phyloP scores from a whole-genome alignment of 2,888 invertebrate species.

The Andrena praecox region DNA sequence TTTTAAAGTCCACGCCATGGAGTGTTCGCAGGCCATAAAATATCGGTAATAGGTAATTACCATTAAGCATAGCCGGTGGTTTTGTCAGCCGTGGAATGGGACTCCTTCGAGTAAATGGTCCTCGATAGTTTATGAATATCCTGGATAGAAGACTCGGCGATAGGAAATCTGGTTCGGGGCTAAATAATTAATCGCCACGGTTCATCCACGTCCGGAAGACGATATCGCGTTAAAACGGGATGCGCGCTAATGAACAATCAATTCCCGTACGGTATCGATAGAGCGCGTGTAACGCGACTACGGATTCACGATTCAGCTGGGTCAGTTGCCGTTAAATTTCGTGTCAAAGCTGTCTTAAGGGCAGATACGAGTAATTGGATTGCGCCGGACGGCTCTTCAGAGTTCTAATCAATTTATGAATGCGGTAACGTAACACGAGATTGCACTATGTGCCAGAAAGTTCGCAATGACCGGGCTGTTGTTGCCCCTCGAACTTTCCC shows the following conservation, averaged over 20 bases:
- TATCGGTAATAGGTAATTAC: slow-evolving; percentile 22
- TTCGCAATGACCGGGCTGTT: slow-evolving; percentile 50
- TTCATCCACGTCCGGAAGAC: neutral
- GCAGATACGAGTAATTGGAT: slow-evolving; percentile 62
- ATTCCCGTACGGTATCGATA: neutral
- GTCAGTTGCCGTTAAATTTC: slow-evolving; percentile 2
- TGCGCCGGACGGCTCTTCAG: slow-evolving; percentile 52
- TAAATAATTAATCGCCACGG: slow-evolving; percentile 11
- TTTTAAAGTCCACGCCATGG: neutral
- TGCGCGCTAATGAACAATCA: neutral
- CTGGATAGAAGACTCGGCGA: neutral
- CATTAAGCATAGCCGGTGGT: slow-evolving; percentile 9
- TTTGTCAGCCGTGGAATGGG: slow-evolving; percentile 13
- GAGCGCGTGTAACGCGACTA: neutral
- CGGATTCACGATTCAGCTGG: neutral
- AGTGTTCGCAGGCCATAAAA: slow-evolving; percentile 13
- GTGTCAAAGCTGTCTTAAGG: neutral
- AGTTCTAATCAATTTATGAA: slow-evolving; percentile 81
- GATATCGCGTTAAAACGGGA: neutral
- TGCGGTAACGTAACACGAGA: slow-evolving; percentile 78
- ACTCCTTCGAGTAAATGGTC: neutral
- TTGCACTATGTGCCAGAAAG: slow-evolving; percentile 76
- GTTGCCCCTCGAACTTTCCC: slow-evolving; percentile 53
- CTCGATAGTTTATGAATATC: neutral
- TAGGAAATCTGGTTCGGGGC: neutral